Evolutionary conservation across 2,797 vertebrate genomes (phyloP).

Genomic region (Moxostoma hubbsi): DNA sequence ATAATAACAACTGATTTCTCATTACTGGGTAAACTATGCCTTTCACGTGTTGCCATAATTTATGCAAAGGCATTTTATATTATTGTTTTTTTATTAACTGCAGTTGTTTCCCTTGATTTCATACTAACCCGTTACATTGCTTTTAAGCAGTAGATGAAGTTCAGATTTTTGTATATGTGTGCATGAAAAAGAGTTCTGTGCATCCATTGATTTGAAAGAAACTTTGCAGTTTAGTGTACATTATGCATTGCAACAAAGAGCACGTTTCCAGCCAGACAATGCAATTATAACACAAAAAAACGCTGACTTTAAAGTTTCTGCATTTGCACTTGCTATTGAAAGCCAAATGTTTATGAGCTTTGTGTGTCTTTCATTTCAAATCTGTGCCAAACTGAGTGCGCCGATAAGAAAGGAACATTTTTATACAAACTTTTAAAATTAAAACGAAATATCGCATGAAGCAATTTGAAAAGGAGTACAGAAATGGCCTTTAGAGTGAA

Average conservation of each 20-base stretch:
- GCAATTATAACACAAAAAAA: slow-evolving; percentile 43
- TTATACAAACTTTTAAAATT: slow-evolving; percentile 60
- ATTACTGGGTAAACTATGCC: too few relatives aligned
- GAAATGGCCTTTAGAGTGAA: slow-evolving; percentile 54
- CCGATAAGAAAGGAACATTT: slow-evolving; percentile 33
- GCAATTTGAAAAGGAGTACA: slow-evolving; percentile 64
- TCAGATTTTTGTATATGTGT: slow-evolving; percentile 39
- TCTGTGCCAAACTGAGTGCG: slow-evolving; percentile 71
- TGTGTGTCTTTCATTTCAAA: slow-evolving; percentile 67
- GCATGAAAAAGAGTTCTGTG: slow-evolving; percentile 32
- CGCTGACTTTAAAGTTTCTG: slow-evolving; percentile 33
- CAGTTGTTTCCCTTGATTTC: slow-evolving; percentile 52
- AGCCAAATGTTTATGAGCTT: slow-evolving; percentile 60
- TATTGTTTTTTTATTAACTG: slow-evolving; percentile 58
- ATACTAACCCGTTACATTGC: slow-evolving; percentile 43
- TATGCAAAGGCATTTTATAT: slow-evolving; percentile 55
- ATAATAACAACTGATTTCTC: too few relatives aligned
- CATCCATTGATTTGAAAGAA: slow-evolving; percentile 40
- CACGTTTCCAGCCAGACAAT: slow-evolving; percentile 58
- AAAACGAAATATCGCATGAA: slow-evolving; percentile 76
- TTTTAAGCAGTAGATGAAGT: slow-evolving; percentile 33
- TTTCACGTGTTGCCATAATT: slow-evolving; percentile 70
- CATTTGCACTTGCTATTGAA: slow-evolving; percentile 60
- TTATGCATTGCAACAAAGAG: slow-evolving; percentile 60
- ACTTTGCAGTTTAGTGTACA: slow-evolving; percentile 55